Evolutionary conservation across 2,113 vertebrate species (phyloP), one percentile per base, ranked within the genome.

Genomic region (Rhabdomys dilectus): DNA sequence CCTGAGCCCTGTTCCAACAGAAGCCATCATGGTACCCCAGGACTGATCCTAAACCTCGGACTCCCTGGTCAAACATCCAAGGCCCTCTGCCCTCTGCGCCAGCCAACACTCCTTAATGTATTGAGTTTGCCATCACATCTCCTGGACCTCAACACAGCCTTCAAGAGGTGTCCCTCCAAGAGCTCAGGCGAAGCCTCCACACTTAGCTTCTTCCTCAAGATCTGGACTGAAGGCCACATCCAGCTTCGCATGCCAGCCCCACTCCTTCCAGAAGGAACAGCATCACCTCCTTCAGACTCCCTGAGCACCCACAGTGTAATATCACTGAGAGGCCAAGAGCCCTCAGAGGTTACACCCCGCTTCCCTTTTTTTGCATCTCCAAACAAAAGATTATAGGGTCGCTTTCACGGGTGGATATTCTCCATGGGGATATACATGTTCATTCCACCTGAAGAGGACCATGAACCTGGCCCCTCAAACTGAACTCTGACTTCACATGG

Each of bases 71-170:
- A 16, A 66, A 45, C 42, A 34, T 10, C 15, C 66, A 58, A 70
- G 75, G 75, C 48, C 56, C 80, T 17, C n/a, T 29, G 48, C 48
- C 48, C 51, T 51, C 51, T 26, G 31, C 58, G 4, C 15, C 60
- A 53, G 11, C 19, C 88, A 72, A 17, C 7, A 3, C 3, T 12
- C 82, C 48, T 89, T 51, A 7, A 34, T 1, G 16, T 2, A 6
- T 0, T 0, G 2, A 0, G 72, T 26, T 72, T 24, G 12, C 24
- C n/a, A 2, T 0, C 1, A 0, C 10, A 24, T 24, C 12, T 68
- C 93, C 70, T 58, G 26, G 36, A 34, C 58, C 53, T 13, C 36
- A 82, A 42, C 31, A 60, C 16, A 22, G 1, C 5, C 42, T 60
- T 24, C 12, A n/a, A 0, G 22, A 56, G 29, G 9, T 0, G 0